phyloP scores from a whole-genome alignment of 2,113 vertebrate genomes.

The Vombatus ursinus region DNA sequence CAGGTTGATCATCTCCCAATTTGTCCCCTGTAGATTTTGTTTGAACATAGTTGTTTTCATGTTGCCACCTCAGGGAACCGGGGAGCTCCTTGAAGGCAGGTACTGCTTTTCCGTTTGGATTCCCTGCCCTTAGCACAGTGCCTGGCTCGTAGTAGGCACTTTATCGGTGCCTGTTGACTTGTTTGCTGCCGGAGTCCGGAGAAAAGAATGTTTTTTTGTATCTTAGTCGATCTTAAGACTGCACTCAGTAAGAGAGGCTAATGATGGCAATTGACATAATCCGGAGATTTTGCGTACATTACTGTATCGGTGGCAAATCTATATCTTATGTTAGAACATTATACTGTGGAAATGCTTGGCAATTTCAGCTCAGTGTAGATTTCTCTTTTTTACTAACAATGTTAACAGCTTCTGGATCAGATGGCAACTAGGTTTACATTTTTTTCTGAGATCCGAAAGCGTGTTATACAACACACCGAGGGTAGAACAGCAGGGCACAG shows the following conservation, averaged over 20 bases:
- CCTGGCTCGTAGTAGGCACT: too few species aligned
- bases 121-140: background rate
- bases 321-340: background rate
- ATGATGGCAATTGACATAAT: background rate
- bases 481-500: background rate
- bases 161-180: too few species aligned
- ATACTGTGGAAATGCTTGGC: background rate
- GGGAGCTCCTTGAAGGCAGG: background rate
- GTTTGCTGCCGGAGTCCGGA: background rate
- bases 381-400: background rate
- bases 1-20: background rate
- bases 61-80: too few species aligned
- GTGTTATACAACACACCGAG: too few species aligned
- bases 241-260: background rate
- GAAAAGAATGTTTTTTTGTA: background rate
- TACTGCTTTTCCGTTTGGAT: background rate
- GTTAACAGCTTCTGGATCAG: background rate
- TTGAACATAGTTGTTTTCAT: too few species aligned
- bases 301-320: background rate
- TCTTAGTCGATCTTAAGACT: background rate
- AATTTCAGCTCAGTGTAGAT: background rate
- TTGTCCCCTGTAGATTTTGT: background rate
- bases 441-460: background rate
- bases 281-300: background rate
- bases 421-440: background rate